Base-by-base conservation (phyloP, 2,113 vertebrate genomes). In the Verasper variegatus region DNA sequence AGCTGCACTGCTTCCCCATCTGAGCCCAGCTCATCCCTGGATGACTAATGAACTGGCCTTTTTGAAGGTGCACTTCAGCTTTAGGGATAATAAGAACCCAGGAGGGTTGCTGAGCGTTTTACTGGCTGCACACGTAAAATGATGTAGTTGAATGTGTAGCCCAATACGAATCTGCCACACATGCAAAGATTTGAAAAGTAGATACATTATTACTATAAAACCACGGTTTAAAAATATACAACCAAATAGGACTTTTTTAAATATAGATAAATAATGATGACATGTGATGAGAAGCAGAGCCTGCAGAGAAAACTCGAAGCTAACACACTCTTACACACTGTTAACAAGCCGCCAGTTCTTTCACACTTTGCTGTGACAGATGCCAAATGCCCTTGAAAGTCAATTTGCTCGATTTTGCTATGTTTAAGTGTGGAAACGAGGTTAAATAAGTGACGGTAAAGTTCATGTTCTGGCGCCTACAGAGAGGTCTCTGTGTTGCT, bases 51-150 rank as follows among this genome's bases (percentile, higher is more conserved):
- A 90, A 83, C 81, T 71, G 54, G 68, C 57, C 74, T 82, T 76
- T 79, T 65, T 85, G 69, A 88, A 88, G 80, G 75, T 82, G 59
- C 77, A 74, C 71, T 77, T 54, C 72, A 78, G 78, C 76, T 91
- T 84, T 69, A 65, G 72, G 59, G 80, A 70, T 92, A 91, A 91
- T 89, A 88, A 83, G 84, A 91, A 71, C 91, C 71, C 82, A 76
- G 74, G 86, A 81, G 88, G 60, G 75, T 74, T 62, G 17, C n/a
- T 60, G 54, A 49, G 42, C 23, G 45, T 31, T 73, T 69, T 45
- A 21, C 62, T 68, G 27, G 27, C 27, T 31, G 27, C 27, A 31
- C 31, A 31, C 7, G 21, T 42, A 24, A 35, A 60, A 56, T 69
- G 17, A 64, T 70, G 23, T 31, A 66, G 57, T 37, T 45, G 14